A percentile compares a stretch with the other conserved stretches of the same genome.
Evolutionary conservation across 2,888 invertebrate genomes (phyloP).

Genomic region (Oegoconia quadripuncta): DNA sequence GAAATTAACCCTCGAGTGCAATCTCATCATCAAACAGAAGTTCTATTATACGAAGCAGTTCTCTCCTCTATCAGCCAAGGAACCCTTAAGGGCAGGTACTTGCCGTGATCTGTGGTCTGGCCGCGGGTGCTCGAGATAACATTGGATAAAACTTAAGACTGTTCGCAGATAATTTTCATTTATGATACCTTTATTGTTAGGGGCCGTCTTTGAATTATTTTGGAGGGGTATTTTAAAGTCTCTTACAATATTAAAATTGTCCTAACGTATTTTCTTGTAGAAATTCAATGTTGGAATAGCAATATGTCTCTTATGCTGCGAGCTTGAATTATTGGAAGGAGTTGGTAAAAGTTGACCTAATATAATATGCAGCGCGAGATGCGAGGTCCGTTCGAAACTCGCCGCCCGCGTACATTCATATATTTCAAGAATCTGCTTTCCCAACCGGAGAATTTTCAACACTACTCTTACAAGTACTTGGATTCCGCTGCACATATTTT

Average conservation of each 20-base stretch:
- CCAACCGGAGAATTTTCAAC: constrained; percentile 1
- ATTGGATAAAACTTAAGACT: constrained; percentile 23
- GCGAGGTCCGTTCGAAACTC: constrained; percentile 39
- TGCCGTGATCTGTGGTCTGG: constrained; percentile 27
- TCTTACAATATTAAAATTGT: too few species aligned
- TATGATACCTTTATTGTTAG: constrained; percentile 16
- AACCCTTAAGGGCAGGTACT: constrained; percentile 19
- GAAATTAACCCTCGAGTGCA: constrained; percentile 71
- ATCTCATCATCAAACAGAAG: constrained; percentile 33
- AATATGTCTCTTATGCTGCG: constrained; percentile 35
- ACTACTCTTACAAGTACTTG: neutral
- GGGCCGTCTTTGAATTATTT: too few species aligned
- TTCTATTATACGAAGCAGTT: neutral
- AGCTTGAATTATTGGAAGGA: constrained; percentile 65
- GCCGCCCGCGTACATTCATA: constrained; percentile 52
- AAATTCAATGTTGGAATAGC: neutral
- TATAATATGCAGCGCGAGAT: constrained; percentile 62
- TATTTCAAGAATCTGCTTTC: constrained; percentile 42
- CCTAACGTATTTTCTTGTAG: too few species aligned
- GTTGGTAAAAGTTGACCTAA: constrained; percentile 67
- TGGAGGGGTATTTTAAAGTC: too few species aligned
- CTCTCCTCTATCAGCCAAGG: constrained; percentile 5
- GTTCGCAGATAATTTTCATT: constrained; percentile 26
- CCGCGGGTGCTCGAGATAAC: constrained; percentile 29
- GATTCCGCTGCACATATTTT: constrained; percentile 1